Evolutionary conservation across 2,113 vertebrate genomes (phyloP).

Genomic region (Turnix velox): DNA sequence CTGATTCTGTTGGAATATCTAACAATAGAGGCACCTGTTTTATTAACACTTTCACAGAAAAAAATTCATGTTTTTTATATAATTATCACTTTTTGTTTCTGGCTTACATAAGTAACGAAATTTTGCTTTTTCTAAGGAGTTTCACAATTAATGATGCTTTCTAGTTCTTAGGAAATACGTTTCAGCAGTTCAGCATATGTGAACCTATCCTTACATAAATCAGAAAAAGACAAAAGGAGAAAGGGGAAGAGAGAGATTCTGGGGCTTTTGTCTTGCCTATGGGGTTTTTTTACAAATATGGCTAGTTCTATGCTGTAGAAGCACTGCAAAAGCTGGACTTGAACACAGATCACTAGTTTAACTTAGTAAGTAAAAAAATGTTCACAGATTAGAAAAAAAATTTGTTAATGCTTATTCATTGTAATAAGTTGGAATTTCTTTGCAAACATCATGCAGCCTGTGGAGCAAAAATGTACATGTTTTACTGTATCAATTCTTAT

Average conservation of each 20-base stretch:
- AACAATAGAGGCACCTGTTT: neutral
- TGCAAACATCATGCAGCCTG: neutral
- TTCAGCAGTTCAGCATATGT: neutral
- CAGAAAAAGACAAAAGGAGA: neutral
- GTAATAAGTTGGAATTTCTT: neutral
- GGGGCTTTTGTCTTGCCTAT: neutral
- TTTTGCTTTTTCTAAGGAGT: neutral
- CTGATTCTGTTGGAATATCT: neutral
- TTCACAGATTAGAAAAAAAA: neutral
- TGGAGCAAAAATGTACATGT: neutral
- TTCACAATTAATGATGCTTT: neutral
- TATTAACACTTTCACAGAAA: conserved; percentile 19
- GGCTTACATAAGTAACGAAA: neutral
- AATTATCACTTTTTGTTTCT: neutral
- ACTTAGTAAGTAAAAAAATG: neutral
- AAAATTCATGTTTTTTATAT: conserved; percentile 11
- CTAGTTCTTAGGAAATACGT: neutral
- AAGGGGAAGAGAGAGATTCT: neutral
- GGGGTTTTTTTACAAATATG: neutral
- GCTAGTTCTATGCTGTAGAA: neutral
- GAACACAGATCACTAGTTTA: neutral
- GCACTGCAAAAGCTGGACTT: neutral
- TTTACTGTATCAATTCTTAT: neutral
- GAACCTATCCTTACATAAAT: neutral
- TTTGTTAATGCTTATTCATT: neutral